Percentiles rank a stretch among this genome's conserved stretches.
These are phyloP conservation scores for Scolanthus callimorphus DNA, from an alignment of 92 coral and sea anemone species.

Conservation along the genomic window DNA sequence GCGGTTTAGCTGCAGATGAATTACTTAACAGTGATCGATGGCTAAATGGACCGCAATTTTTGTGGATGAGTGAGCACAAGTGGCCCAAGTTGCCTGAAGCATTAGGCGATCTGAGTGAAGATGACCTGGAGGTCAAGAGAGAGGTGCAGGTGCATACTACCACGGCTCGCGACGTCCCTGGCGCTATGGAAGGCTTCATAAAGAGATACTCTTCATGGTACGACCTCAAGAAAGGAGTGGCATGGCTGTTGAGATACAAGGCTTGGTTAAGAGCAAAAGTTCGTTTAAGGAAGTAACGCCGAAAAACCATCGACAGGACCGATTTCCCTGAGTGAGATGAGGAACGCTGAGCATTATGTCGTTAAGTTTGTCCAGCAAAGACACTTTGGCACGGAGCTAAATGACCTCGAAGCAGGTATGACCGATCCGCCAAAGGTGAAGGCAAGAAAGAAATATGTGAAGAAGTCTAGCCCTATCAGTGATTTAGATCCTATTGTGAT, in stretches of 20 bases:
- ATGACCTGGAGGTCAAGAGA: slow-evolving; percentile 27
- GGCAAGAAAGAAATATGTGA: background rate
- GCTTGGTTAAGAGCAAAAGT: background rate
- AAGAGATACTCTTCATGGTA: slow-evolving; percentile 21
- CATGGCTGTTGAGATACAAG: slow-evolving; percentile 24
- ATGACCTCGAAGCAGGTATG: slow-evolving; percentile 5
- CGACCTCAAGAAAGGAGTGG: slow-evolving; percentile 15
- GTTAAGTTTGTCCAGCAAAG: slow-evolving; percentile 11
- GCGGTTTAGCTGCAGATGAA: slow-evolving; percentile 6
- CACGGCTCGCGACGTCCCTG: background rate
- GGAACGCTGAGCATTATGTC: slow-evolving; percentile 10
- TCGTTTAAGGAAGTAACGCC: background rate
- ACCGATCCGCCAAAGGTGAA: background rate
- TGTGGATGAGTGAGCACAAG: slow-evolving; percentile 7
- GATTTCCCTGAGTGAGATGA: slow-evolving; percentile 12
- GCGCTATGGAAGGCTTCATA: slow-evolving; percentile 1
- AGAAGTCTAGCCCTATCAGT: slow-evolving; percentile 14
- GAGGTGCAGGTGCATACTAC: slow-evolving; percentile 2
- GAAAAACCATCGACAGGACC: too few relatives aligned
- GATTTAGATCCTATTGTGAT: slow-evolving; percentile 13
- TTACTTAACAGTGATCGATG: slow-evolving; percentile 9
- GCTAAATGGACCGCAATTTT: slow-evolving; percentile 17
- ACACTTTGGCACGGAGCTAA: slow-evolving; percentile 2
- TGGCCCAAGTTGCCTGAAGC: slow-evolving; percentile 21
- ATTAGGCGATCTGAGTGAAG: background rate